Percentiles rank a stretch among this genome's conserved stretches.
Evolutionary conservation across 35 echinoderm and acorn worm genomes (phyloP).

Genomic region (Lytechinus variegatus): DNA sequence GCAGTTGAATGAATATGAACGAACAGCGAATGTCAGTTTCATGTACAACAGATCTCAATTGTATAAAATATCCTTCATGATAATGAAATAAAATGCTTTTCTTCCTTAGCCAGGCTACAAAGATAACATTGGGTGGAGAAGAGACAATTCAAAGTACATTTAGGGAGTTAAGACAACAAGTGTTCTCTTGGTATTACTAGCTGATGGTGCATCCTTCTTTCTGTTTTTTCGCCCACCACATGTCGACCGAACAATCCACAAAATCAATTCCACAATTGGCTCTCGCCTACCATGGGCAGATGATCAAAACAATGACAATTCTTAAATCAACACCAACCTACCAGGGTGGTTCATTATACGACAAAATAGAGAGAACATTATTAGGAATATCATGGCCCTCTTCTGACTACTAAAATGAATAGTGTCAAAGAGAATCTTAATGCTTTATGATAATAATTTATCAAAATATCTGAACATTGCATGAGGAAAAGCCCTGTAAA

Average conservation of each 20-base stretch:
- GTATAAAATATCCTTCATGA: background rate
- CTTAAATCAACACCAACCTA: background rate
- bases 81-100: background rate
- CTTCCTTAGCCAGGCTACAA: background rate
- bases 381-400: background rate
- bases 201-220: background rate
- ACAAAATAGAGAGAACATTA: background rate
- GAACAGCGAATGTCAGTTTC: no score
- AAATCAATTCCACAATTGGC: conserved; percentile 5
- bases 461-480: no score
- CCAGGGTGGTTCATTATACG: background rate
- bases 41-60: no score
- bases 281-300: background rate
- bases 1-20: no score
- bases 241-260: background rate
- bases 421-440: no score
- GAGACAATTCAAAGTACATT: conserved; percentile 2
- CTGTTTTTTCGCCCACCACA: background rate
- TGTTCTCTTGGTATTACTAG: background rate
- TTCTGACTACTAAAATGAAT: no score
- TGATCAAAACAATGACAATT: conserved; percentile 13
- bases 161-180: background rate
- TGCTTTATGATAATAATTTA: no score
- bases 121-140: background rate
- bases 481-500: no score